Base-by-base conservation (phyloP, 2,888 invertebrate genomes). In the Gnatocerus cornutus region DNA sequence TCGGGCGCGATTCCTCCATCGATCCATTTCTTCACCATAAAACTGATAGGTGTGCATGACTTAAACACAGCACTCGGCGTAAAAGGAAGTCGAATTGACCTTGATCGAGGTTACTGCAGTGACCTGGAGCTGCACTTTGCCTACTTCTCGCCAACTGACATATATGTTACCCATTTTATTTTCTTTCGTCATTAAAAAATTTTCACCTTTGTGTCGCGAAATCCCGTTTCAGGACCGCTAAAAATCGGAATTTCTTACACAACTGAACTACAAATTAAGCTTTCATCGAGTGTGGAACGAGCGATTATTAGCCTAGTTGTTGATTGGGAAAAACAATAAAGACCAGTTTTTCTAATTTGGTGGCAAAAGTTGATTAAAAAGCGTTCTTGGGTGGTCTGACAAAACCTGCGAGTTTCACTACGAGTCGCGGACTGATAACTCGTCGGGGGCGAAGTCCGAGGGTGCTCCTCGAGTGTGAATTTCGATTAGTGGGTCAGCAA, bases 41-140 rank as follows among this genome's bases (percentile, higher is more conserved):
- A 71, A 67, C 63, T 66, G 62, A 68, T 61, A 56, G 48, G 52
- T 64, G 63, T 58, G 62, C 59, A 65, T 64, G 64, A 69, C 52
- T 65, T 62, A 46, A 68, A 46, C 65, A 41, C 56, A 56, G 58
- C 50, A 62, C 50, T 59, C 52, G 37, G 63, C 70, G 77, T 76
- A 81, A 75, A 78, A 80, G 79, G 78, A 81, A 80, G 77, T 80
- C 76, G 71, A 76, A 73, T 76, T 83, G 82, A 82, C 84, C 84
- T 83, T 84, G 83, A 83, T 81, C 77, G 83, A 83, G 83, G 83
- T 83, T 80, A 83, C 80, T 82, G 82, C 82, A 81, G 76, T 81
- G 82, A 83, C 82, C 82, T 78, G 81, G 76, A 80, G 81, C 76
- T 80, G 81, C 81, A 81, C 79, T 81, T 82, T 77, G 82, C 83